Evolutionary conservation across 2,113 vertebrate species (phyloP), one percentile per base, ranked within the genome.

Genomic region (Pollachius pollachius): DNA sequence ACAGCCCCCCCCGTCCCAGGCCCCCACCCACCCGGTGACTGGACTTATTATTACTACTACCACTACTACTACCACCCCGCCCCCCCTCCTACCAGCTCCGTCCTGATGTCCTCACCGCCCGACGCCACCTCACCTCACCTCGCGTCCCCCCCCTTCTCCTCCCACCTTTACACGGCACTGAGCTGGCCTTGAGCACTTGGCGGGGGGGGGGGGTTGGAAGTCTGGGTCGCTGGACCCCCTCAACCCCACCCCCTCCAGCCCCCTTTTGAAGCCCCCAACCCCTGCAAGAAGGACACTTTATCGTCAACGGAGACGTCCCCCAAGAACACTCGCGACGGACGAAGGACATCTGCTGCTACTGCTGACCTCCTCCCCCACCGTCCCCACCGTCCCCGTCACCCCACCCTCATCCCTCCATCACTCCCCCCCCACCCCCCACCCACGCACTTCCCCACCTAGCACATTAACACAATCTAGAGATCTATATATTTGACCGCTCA

Each of bases 391-490:
- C 30, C 37, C 57, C 19, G 56, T 15, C 18, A 15, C 16, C n/a
- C n/a, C 1, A 59, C n/a, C 8, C 4, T 19, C 54, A 41, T 11
- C 5, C 41, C 9, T 9, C 41, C 41, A 48, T 34, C 30, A 34
- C 30, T 34, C 41, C 8, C 41, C 8, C 6, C 41, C 41, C 11
- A 12, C 6, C 30, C 30, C 5, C 30, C 30, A 30, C 30, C 30
- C 30, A 4, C 4, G 30, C 30, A 4, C 30, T 34, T 34, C 66
- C 70, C 78, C 73, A 82, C 2, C 69, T 82, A 89, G 76, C 77
- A 88, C 81, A 87, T 78, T 77, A 84, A 69, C 86, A 25, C 15
- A 62, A 77, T 87, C 82, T 87, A 87, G 83, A 84, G 81, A 67
- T 83, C 70, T 81, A 81, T 78, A 85, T 85, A 81, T 75, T 9